Evolutionary conservation across 2,113 vertebrate species (phyloP), one percentile per base, ranked within the genome.

Genomic region (Odocoileus hemionus): DNA sequence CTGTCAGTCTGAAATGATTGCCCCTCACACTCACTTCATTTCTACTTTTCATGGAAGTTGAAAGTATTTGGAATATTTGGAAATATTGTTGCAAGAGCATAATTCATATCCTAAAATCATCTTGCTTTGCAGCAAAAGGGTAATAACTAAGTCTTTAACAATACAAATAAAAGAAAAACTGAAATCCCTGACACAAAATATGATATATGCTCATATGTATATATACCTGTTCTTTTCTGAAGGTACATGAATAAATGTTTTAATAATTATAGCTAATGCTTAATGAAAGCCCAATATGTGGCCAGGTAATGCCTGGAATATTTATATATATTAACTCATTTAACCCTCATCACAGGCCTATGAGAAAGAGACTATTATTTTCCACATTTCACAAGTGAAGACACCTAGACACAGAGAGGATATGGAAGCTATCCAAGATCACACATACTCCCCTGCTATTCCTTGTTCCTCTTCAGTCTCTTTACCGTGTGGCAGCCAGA

Each of bases 81-180:
- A 95, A 97, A 70, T 88, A 93, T 17, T 80, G 25, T 93, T 11
- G 36, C 83, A 95, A 89, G 61, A 70, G 14, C 33, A 25, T 88
- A 70, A 87, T 91, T 70, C 15, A 84, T 70, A 67, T 43, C 91
- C n/a, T 84, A 55, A 94, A 91, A 52, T 93, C 28, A 94, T 84
- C 74, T 88, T 90, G 43, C 74, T 91, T 83, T 91, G 3, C 79
- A 94, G 64, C 55, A 60, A 95, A 93, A 96, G 6, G 17, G 3
- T 52, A 95, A 39, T 64, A 58, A 28, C 30, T 85, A 67, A 93
- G 28, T 93, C 86, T 93, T 89, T 90, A 95, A 58, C 36, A 93
- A 57, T 64, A 82, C 25, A 91, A 89, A 79, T 58, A 33, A 79
- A 94, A 78, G 21, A 85, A 95, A 80, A 89, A 36, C 10, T 43